These are phyloP conservation scores for Druon quercuslanigerum DNA, from an alignment of 1,140 invertebrate species.

Conservation along the genomic window DNA sequence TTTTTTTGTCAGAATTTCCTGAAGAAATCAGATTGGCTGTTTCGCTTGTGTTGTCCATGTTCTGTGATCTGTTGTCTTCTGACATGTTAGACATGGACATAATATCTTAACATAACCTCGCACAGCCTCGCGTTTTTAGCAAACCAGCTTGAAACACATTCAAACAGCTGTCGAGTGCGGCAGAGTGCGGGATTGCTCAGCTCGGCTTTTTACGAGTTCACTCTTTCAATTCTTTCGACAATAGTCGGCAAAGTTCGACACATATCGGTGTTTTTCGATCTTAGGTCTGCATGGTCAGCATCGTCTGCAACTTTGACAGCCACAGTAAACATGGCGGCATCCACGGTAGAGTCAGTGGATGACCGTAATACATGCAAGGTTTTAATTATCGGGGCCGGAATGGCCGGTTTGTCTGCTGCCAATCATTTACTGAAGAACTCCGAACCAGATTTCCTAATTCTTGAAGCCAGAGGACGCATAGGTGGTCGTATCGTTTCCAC, in stretches of 20 bases:
- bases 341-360: conserved; percentile 65
- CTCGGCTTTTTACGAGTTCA: not conserved
- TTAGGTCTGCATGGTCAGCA: too few relatives aligned
- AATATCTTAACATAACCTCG: conserved; percentile 33
- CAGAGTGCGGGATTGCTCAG: too few relatives aligned
- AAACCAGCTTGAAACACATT: too few relatives aligned
- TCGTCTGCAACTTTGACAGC: conserved; percentile 33
- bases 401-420: conserved; percentile 90
- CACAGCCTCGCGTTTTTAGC: conserved; percentile 31
- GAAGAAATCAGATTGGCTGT: conserved; percentile 37
- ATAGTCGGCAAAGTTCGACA: not conserved
- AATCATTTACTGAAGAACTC: conserved; percentile 89
- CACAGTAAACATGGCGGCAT: conserved; percentile 70
- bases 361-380: conserved; percentile 79
- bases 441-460: conserved; percentile 85
- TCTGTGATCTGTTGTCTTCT: conserved; percentile 46
- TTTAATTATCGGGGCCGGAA: conserved; percentile 90
- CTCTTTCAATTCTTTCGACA: not conserved
- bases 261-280: not conserved
- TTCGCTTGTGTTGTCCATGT: conserved; percentile 40
- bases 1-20: conserved; percentile 46
- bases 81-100: conserved; percentile 50
- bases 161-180: conserved; percentile 5
- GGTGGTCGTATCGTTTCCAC: conserved; percentile 88
- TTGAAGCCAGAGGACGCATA: conserved; percentile 87